Conservation (phyloP, 2,797 vertebrate genomes). For the Streptopelia turtur region DNA sequence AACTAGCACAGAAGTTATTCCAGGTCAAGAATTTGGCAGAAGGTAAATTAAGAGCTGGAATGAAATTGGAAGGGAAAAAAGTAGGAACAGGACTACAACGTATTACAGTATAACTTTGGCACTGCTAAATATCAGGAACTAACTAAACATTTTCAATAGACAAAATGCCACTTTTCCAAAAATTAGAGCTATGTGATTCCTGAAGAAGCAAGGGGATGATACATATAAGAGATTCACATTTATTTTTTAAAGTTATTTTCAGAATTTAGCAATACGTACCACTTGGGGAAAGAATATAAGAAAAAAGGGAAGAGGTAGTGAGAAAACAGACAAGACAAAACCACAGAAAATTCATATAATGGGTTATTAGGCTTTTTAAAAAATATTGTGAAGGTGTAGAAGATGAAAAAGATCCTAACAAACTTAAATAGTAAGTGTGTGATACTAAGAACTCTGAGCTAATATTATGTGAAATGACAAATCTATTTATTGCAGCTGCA, state of each 20-base stretch:
- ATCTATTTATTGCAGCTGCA: background rate
- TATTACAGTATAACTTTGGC: background rate
- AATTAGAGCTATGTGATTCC: background rate
- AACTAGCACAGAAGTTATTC: background rate
- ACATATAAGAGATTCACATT: background rate
- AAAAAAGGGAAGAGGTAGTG: background rate
- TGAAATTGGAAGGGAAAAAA: background rate
- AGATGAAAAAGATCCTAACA: background rate
- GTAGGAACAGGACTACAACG: slow-evolving; percentile 5
- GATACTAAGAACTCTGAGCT: background rate
- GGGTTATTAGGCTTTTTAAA: background rate
- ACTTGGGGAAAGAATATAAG: background rate
- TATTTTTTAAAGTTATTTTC: background rate
- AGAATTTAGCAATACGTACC: background rate
- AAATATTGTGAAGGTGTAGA: background rate
- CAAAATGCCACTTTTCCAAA: slow-evolving; percentile 8
- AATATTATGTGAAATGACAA: background rate
- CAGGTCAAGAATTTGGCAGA: slow-evolving; percentile 22
- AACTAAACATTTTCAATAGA: background rate
- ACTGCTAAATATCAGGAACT: background rate
- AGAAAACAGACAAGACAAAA: background rate
- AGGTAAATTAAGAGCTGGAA: background rate
- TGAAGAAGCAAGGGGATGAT: background rate
- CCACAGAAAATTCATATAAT: background rate
- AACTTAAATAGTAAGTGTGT: background rate